These are phyloP conservation scores for Isoperla grammatica DNA, from an alignment of 2,888 invertebrate genomes.

Conservation along the genomic window DNA sequence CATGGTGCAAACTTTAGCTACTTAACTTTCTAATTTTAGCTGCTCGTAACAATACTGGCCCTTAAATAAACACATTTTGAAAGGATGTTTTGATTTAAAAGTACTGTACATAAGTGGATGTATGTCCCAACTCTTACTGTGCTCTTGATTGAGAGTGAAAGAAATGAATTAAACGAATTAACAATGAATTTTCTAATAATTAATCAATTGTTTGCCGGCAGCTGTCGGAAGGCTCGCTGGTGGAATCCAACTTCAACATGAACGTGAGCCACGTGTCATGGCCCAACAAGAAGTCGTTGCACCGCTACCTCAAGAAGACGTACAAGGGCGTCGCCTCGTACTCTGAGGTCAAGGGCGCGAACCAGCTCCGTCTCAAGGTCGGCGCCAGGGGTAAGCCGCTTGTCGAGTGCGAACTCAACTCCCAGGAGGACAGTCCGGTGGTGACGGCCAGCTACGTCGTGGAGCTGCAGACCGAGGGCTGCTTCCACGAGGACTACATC, in stretches of 20 bases:
- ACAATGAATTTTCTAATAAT: too few species aligned
- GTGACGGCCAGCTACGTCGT: conserved; percentile 28
- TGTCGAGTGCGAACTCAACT: conserved; percentile 25
- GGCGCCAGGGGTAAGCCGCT: conserved; percentile 14
- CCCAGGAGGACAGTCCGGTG: conserved; percentile 26
- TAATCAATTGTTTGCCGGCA: too few species aligned
- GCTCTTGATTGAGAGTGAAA: too few species aligned
- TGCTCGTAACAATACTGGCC: too few species aligned
- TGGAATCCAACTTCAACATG: conserved; percentile 28
- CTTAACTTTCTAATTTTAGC: too few species aligned
- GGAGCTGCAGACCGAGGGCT: conserved; percentile 31
- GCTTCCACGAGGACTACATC: conserved; percentile 32
- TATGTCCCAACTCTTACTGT: too few species aligned
- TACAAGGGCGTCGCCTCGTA: conserved; percentile 33
- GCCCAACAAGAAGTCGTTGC: conserved; percentile 28
- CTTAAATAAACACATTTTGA: too few species aligned
- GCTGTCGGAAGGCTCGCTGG: conserved; percentile 30
- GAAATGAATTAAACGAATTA: too few species aligned
- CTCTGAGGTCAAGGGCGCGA: conserved; percentile 33
- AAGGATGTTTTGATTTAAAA: too few species aligned
- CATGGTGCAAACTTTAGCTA: too few species aligned
- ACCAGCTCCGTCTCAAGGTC: conserved; percentile 32
- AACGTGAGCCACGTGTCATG: conserved; percentile 23
- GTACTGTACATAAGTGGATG: too few species aligned
- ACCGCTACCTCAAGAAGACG: conserved; percentile 29